phyloP scores from a whole-genome alignment of 2,113 vertebrate genomes.

The Perca schrenkii region DNA sequence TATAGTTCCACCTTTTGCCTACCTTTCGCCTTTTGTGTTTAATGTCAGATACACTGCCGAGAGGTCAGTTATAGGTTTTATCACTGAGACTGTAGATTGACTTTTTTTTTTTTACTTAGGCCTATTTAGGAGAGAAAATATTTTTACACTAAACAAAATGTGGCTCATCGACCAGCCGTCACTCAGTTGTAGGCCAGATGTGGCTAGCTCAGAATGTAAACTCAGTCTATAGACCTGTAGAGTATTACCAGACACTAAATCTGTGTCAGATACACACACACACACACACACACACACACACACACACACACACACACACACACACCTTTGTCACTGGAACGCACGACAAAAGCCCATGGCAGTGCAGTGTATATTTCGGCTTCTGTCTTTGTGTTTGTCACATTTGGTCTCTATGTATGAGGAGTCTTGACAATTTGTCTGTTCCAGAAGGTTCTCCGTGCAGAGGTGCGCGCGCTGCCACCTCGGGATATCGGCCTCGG shows the following conservation, averaged over 20 bases:
- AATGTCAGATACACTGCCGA: not conserved
- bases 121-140: not conserved
- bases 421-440: conserved; percentile 77
- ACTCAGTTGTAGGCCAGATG: conserved; percentile 37
- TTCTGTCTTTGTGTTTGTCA: not conserved
- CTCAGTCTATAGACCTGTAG: not conserved
- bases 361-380: not conserved
- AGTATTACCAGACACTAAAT: not conserved
- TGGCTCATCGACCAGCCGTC: not conserved
- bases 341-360: not conserved
- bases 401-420: conserved; percentile 7
- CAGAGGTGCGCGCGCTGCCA: conserved; percentile 99
- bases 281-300: too few species aligned
- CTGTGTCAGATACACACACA: too few species aligned
- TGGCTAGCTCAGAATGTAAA: not conserved
- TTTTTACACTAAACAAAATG: not conserved
- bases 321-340: not conserved
- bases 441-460: conserved; percentile 99
- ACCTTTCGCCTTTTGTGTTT: not conserved
- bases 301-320: too few species aligned
- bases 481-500: conserved; percentile 98
- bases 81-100: not conserved
- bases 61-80: not conserved
- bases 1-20: not conserved
- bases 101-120: not conserved